A percentile compares a stretch with the other conserved stretches of the same genome.
These are phyloP conservation scores for Perodicticus potto DNA, from an alignment of 2,797 vertebrate species.

Conservation along the genomic window DNA sequence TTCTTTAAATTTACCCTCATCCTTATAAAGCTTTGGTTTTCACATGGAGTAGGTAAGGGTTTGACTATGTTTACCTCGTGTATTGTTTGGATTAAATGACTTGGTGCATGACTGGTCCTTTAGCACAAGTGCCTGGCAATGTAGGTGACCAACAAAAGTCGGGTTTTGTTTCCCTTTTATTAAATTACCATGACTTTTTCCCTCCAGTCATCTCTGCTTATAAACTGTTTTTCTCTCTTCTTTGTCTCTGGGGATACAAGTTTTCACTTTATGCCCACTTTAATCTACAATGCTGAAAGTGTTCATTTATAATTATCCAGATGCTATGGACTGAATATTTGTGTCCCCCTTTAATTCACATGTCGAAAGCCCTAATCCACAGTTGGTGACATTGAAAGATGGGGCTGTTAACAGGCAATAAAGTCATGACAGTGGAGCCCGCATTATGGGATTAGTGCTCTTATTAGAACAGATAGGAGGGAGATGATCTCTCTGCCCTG, in stretches of 20 bases:
- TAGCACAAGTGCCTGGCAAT: background rate
- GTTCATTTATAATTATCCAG: conserved; percentile 29
- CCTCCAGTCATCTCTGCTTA: background rate
- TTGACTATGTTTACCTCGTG: background rate
- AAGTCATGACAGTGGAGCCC: background rate
- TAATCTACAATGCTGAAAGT: background rate
- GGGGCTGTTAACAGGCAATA: background rate
- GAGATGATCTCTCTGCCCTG: background rate
- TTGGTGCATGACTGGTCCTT: background rate
- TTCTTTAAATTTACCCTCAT: background rate
- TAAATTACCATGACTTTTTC: background rate
- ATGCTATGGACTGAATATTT: background rate
- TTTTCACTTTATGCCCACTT: conserved; percentile 13
- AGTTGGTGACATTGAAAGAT: background rate
- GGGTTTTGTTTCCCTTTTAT: background rate
- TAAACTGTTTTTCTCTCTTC: conserved; percentile 7
- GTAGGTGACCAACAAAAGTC: background rate
- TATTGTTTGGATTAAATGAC: background rate
- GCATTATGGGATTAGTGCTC: background rate
- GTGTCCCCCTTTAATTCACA: background rate
- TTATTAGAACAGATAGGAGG: background rate
- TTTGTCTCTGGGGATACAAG: background rate
- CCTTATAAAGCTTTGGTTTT: background rate
- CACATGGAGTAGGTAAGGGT: background rate
- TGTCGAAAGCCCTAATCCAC: background rate